Conservation (phyloP, 2,888 invertebrate species). For the Thymelicus lineola region DNA sequence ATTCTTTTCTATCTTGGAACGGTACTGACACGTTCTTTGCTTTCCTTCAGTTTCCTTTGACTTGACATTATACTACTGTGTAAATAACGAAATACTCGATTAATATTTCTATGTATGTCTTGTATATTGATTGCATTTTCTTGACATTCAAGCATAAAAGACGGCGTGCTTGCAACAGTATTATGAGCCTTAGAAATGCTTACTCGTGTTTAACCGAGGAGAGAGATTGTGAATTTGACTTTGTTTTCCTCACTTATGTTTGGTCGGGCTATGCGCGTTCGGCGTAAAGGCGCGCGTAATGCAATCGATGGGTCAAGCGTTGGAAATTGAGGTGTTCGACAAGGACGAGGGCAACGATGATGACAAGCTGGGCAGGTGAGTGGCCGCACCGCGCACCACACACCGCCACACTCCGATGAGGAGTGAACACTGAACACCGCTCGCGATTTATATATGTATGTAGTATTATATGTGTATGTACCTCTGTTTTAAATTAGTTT, state of each 20-base stretch:
- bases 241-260: conserved; percentile 81
- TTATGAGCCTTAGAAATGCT: conserved; percentile 19
- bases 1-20: conserved; percentile 12
- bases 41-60: conserved; percentile 24
- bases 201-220: conserved; percentile 28
- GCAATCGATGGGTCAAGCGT: conserved; percentile 89
- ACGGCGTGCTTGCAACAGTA: conserved; percentile 14
- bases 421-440: conserved; percentile 43
- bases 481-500: too few relatives aligned
- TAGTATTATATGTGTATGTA: too few relatives aligned
- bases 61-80: conserved; percentile 5
- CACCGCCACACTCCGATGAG: conserved; percentile 12
- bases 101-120: not conserved
- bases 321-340: conserved; percentile 93
- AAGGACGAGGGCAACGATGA: conserved; percentile 94
- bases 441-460: not conserved
- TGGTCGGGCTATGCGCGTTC: conserved; percentile 72
- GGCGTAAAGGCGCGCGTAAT: conserved; percentile 83
- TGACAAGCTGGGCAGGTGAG: conserved; percentile 95
- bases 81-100: not conserved
- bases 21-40: conserved; percentile 5
- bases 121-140: conserved; percentile 12
- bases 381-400: conserved; percentile 48
- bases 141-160: conserved; percentile 8
- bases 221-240: conserved; percentile 66